Conservation (phyloP, 2,888 invertebrate genomes). For the Agonopterix subpropinquella region DNA sequence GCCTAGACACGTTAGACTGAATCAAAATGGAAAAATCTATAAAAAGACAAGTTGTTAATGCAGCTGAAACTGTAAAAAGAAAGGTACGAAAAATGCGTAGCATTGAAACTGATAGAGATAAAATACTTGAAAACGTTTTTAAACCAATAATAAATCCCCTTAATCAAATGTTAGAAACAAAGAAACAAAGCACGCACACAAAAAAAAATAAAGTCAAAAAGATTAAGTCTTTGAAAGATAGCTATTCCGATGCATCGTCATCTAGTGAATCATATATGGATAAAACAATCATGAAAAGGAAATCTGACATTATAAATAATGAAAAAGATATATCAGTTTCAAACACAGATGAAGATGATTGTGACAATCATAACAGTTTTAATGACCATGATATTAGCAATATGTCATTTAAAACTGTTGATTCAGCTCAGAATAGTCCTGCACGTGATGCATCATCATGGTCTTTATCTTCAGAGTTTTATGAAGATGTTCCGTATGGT, state of each 20-base stretch:
- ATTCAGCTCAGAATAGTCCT: too few species aligned
- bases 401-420: not conserved
- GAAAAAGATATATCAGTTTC: not conserved
- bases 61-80: too few species aligned
- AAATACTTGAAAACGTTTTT: not conserved
- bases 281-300: too few species aligned
- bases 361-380: not conserved
- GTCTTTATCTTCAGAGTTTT: too few species aligned
- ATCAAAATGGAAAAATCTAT: too few species aligned
- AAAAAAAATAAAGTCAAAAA: not conserved
- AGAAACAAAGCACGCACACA: not conserved
- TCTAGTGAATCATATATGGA: not conserved
- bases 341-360: not conserved
- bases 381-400: not conserved
- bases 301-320: not conserved
- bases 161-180: not conserved
- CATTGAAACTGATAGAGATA: not conserved
- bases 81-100: too few species aligned
- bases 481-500: too few species aligned
- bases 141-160: slow-evolving; percentile 4
- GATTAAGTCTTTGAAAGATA: not conserved
- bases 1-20: too few species aligned
- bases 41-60: too few species aligned
- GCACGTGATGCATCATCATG: too few species aligned
- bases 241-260: too few species aligned